Conservation (phyloP, 2,113 vertebrate genomes). For the Strix aluco region DNA sequence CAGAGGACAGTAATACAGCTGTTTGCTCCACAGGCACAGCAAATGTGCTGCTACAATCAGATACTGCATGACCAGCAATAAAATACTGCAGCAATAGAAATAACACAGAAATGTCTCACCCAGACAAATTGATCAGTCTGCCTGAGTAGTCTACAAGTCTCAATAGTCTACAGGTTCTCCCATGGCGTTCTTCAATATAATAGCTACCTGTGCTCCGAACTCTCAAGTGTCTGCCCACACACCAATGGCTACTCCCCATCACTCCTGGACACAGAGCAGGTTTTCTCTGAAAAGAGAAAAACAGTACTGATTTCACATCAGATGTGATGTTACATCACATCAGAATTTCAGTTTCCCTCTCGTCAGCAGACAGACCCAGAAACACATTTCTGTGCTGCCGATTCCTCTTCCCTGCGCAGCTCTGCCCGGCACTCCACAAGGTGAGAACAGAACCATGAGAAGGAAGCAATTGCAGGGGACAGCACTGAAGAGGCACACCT, state of each 20-base stretch:
- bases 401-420: neutral
- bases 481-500: neutral
- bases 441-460: neutral
- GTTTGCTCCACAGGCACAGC: neutral
- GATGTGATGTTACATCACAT: neutral
- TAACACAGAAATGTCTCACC: neutral
- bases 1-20: neutral
- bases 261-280: neutral
- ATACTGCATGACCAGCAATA: neutral
- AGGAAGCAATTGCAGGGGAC: neutral
- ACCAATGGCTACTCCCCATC: neutral
- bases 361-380: neutral
- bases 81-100: neutral
- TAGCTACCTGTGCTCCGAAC: neutral
- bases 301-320: neutral
- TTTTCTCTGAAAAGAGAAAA: neutral
- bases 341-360: neutral
- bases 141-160: neutral
- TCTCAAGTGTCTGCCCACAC: neutral
- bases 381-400: neutral
- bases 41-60: neutral
- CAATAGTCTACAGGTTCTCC: neutral
- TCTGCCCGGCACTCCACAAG: neutral
- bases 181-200: rapidly evolving
- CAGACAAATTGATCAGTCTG: neutral